A percentile compares a stretch with the other conserved stretches of the same genome.
Evolutionary conservation across 2,888 invertebrate species (phyloP).

Genomic region (Clusia tigrina): DNA sequence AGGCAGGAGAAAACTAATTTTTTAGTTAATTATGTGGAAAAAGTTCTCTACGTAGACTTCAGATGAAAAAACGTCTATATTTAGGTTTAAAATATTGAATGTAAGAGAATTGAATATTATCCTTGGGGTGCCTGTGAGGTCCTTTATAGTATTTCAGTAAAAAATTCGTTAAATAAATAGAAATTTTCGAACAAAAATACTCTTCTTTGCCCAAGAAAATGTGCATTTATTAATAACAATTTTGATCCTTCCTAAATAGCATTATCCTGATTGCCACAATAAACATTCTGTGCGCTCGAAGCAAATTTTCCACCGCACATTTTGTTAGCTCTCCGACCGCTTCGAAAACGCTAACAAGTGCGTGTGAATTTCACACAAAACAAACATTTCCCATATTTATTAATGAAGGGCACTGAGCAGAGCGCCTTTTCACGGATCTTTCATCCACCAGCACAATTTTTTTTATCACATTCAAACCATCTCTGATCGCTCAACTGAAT

Average conservation of each 20-base stretch:
- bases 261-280: constrained; percentile 1
- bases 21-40: too few species aligned
- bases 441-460: constrained; percentile 19
- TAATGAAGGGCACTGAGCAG: not conserved
- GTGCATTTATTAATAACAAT: not conserved
- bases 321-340: not conserved
- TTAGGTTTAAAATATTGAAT: too few species aligned
- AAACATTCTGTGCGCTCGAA: not conserved
- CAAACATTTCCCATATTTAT: constrained; percentile 3
- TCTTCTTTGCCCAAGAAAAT: too few species aligned
- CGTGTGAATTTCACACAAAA: constrained; percentile 26
- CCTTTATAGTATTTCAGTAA: too few species aligned
- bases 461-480: not conserved
- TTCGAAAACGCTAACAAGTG: constrained; percentile 15
- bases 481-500: constrained; percentile 3
- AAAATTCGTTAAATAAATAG: too few species aligned
- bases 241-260: not conserved
- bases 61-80: too few species aligned
- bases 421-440: constrained; percentile 10
- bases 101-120: too few species aligned
- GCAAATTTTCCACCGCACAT: not conserved
- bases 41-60: too few species aligned
- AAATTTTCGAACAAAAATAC: too few species aligned
- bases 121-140: too few species aligned
- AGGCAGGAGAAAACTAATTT: too few species aligned